Evolutionary conservation across 2,888 invertebrate species (phyloP).

Genomic region (Macrophya annulata): DNA sequence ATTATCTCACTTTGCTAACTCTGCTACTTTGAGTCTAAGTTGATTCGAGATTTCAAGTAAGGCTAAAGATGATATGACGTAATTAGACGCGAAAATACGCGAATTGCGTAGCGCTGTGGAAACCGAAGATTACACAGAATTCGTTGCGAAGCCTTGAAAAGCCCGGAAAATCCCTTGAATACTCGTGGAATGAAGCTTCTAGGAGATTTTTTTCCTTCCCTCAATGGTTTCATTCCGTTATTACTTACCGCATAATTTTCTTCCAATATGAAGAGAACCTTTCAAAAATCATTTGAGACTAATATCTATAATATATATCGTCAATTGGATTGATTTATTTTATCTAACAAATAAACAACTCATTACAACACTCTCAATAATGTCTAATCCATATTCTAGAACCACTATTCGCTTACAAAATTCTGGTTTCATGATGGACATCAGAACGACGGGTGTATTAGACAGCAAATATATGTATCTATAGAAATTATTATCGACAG

Average conservation of each 20-base stretch:
- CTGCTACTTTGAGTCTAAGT: slow-evolving; percentile 48
- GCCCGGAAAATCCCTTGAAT: slow-evolving; percentile 7
- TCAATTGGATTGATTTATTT: neutral
- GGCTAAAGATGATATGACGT: slow-evolving; percentile 48
- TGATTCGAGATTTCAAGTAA: slow-evolving; percentile 27
- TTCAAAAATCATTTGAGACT: neutral
- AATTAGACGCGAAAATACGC: slow-evolving; percentile 23
- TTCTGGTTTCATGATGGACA: no score
- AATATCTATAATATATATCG: neutral
- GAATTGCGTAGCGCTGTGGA: neutral
- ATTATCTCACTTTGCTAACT: slow-evolving; percentile 50
- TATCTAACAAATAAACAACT: neutral
- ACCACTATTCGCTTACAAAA: no score
- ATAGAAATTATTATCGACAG: no score
- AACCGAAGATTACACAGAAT: slow-evolving; percentile 15
- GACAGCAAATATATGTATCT: no score
- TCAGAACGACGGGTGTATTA: no score
- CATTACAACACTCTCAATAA: no score
- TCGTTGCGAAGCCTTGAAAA: neutral
- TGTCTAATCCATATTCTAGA: no score
- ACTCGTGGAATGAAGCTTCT: neutral
- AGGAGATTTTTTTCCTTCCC: neutral
- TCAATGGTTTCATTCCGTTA: neutral
- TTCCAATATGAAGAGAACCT: neutral
- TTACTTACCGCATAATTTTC: neutral